These are phyloP conservation scores for Heterohyrax brucei DNA, from an alignment of 2,797 vertebrate genomes.

Conservation along the genomic window DNA sequence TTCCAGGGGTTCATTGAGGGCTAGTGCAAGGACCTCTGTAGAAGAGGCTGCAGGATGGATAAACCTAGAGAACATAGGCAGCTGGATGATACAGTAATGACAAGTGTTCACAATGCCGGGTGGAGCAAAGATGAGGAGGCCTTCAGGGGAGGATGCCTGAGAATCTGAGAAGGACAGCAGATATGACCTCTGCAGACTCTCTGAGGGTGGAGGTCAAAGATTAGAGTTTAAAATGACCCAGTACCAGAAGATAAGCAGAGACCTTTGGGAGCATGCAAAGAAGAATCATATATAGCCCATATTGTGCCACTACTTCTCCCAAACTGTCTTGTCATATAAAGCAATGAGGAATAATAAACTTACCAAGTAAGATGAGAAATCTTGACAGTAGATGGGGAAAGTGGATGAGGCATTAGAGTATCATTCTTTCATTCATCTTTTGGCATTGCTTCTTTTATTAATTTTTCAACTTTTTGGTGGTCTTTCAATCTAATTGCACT, in stretches of 20 bases:
- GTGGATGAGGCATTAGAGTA: too few species aligned
- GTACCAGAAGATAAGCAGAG: not conserved
- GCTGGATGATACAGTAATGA: not conserved
- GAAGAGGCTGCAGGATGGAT: not conserved
- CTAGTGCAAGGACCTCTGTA: rapidly evolving
- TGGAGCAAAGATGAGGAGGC: not conserved
- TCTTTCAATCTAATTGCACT: too few species aligned
- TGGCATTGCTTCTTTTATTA: too few species aligned
- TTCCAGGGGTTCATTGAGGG: not conserved
- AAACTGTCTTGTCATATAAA: too few species aligned
- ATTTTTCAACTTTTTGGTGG: too few species aligned
- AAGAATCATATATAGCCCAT: not conserved
- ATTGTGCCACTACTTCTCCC: not conserved
- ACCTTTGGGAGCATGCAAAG: not conserved
- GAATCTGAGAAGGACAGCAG: not conserved
- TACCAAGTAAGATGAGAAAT: too few species aligned
- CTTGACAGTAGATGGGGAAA: too few species aligned
- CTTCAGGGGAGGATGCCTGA: not conserved
- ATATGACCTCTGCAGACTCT: not conserved
- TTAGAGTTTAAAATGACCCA: not conserved
- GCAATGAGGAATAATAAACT: too few species aligned
- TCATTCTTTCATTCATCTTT: too few species aligned
- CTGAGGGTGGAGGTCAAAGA: not conserved
- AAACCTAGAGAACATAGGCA: not conserved
- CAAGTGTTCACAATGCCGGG: not conserved